Percentiles rank a stretch among this genome's conserved stretches.
phyloP scores from a whole-genome alignment of 1,140 invertebrate species.

The Drosophila bocqueti region DNA sequence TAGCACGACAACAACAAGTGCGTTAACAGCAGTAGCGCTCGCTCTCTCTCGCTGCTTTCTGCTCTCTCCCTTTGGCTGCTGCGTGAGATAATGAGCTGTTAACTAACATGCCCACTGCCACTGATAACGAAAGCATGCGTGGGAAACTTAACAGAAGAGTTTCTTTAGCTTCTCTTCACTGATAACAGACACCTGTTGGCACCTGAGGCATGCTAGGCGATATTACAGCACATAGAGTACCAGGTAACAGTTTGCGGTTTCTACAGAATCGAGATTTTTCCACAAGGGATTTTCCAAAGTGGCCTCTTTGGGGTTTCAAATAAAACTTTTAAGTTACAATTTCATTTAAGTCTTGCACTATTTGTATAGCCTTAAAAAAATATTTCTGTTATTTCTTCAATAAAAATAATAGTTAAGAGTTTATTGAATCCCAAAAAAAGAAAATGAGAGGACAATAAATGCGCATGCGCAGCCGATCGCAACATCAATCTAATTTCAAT shows the following conservation, averaged over 20 bases:
- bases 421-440: too few species aligned
- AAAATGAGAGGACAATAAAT: too few species aligned
- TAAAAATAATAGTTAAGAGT: not conserved
- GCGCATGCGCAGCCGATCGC: too few species aligned
- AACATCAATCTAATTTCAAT: too few species aligned
- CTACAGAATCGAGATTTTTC: not conserved
- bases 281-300: not conserved
- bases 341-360: not conserved
- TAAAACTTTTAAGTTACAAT: not conserved
- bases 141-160: not conserved
- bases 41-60: not conserved
- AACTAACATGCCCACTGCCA: not conserved
- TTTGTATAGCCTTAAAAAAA: not conserved
- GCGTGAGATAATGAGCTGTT: not conserved
- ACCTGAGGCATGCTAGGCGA: not conserved
- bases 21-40: not conserved
- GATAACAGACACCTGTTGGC: conserved; percentile 7
- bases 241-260: not conserved
- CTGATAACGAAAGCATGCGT: not conserved
- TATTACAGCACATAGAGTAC: not conserved
- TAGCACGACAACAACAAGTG: not conserved
- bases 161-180: not conserved
- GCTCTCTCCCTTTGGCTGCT: not conserved
- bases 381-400: not conserved
- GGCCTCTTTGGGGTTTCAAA: not conserved